Evolutionary conservation across 2,797 vertebrate species (phyloP).

Genomic region (Lagorchestes hirsutus): DNA sequence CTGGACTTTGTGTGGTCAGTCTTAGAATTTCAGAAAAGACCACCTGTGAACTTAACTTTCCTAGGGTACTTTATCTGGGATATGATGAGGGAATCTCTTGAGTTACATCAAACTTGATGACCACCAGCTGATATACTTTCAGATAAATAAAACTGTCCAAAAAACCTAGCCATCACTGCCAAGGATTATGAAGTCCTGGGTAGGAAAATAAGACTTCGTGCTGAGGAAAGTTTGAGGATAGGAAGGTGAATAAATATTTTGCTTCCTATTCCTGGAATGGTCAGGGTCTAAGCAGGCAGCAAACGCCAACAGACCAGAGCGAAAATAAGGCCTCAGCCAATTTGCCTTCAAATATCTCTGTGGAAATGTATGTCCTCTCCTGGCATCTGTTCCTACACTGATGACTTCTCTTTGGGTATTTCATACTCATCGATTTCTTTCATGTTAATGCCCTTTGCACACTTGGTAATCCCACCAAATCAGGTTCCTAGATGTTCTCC

Average conservation of each 20-base stretch:
- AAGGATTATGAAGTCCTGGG: background rate
- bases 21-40: background rate
- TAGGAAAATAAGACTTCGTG: constrained; percentile 17
- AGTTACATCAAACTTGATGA: background rate
- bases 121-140: background rate
- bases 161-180: constrained; percentile 75
- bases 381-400: background rate
- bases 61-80: background rate
- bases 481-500: background rate
- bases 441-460: background rate
- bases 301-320: background rate
- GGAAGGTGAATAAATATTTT: background rate
- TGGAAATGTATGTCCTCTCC: background rate
- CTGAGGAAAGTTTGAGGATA: constrained; percentile 51
- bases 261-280: constrained; percentile 9
- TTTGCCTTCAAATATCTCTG: background rate
- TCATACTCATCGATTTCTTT: background rate
- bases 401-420: background rate
- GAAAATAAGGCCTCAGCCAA: background rate
- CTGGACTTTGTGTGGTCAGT: background rate
- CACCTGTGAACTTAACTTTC: background rate
- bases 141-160: background rate
- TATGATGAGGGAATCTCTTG: background rate
- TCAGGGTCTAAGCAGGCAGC: background rate
- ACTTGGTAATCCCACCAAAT: background rate